Evolutionary conservation across 2,113 vertebrate species (phyloP), one percentile per base, ranked within the genome.

Genomic region (Leucopsar rothschildi): DNA sequence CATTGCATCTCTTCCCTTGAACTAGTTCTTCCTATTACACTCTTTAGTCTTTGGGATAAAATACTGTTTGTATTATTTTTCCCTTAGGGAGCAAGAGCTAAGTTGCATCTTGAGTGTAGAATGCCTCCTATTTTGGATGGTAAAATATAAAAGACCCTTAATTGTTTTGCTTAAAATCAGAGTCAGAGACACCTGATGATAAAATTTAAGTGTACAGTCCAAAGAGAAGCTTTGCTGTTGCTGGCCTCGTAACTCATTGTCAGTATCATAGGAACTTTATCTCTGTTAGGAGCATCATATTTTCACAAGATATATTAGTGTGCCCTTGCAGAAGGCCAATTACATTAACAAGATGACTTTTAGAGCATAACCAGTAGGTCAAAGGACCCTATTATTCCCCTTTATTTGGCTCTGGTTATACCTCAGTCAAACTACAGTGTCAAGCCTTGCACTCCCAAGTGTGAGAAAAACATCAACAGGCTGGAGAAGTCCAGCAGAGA

Each of bases 391-490:
- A 1, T 40, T 60, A 56, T 21, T 42, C 16, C 13, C 24, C 7
- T 60, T 71, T 72, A 3, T 24, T 49, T 47, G 25, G 27, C 33
- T 13, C 29, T 35, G 35, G 6, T 29, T 23, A 28, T 50, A 33
- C 12, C 6, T 80, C 63, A 29, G 1, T 47, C 2, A 19, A 25
- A 45, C 16, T 55, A 7, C 16, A 52, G 9, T 5, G 15, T n/a
- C 27, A 75, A 39, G 37, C 52, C 28, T 59, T 55, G 24, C 14
- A 8, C 25, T 64, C 14, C 7, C 2, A 15, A 10, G 23, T 50
- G 2, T 2, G 5, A 21, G 20, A 50, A 79, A 39, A 33, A 25
- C n/a, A 35, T 19, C 0, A 2, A 33, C 23, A 33, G 0, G 0
- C 17, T 31, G 31, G 31, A 73, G 4, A 0, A 63, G 25, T 39